Evolutionary conservation across 2,888 invertebrate genomes (phyloP), one percentile per base, ranked within the genome.

Genomic region (Leucozona laternaria): DNA sequence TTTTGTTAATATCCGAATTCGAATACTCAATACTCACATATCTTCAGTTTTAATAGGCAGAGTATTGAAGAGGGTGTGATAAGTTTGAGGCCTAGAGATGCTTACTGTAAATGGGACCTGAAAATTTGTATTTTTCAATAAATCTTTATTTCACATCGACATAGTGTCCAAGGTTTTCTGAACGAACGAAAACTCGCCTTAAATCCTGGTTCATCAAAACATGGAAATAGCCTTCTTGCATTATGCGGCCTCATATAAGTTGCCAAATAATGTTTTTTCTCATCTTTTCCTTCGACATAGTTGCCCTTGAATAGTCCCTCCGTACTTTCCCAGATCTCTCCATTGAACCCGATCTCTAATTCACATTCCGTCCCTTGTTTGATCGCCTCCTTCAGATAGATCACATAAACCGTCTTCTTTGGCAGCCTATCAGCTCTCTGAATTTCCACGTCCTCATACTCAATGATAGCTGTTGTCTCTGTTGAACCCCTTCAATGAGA

Each of bases 171-270:
- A 31, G 5, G 5, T 11, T 57, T 31, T 15, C 15, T 0, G 8
- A 22, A n/a, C n/a, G n/a, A n/a, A n/a, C 15, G 11, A 57, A 62
- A 55, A 66, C 40, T 95, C 0, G 95, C 95, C 92, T 97, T 97
- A 90, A 95, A 95, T 0, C 94, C 94, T 0, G 97, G 96, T 89
- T 96, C 96, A 90, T 97, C 97, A 91, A 96, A 96, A 89, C 97
- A 97, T 0, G 97, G 97, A 90, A 97, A 97, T 88, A 96, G 93
- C 22, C 94, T 94, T n/a, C 96, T 93, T 0, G 97, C 96, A 90
- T 96, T 94, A 90, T 96, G 95, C 0, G 96, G 95, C 48, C 96
- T 93, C 84, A 96, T 93, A 89, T 96, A 94, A 0, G 96, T 95
- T 0, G 95, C 96, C 20, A 95, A 94, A 89, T 95, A 95, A 89